Base-by-base conservation (phyloP, 2,888 invertebrate genomes). In the Pachycephus smyrnensis region DNA sequence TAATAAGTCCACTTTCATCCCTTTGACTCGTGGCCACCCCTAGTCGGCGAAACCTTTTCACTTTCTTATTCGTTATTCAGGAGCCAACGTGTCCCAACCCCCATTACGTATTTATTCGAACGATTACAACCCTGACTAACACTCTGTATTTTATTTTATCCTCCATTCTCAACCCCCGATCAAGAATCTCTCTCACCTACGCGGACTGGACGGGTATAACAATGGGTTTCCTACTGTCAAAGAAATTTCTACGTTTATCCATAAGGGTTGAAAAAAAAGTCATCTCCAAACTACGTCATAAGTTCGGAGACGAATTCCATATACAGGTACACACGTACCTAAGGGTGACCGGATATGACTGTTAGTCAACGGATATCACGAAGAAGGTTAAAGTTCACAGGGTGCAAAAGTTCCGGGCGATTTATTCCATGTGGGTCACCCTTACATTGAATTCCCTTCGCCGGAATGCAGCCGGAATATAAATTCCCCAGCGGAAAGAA, bases 401-500 rank as follows among this genome's bases (percentile, higher is more conserved):
- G 31, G 71, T 33, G 71, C 71, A 15, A 33, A n/a, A 12, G 32
- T 71, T 71, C 31, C 71, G 32, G 31, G 23, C 71, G 71, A 71
- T 71, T 71, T 71, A 71, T 71, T 32, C 33, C 71, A 11, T 12
- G 31, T 9, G 71, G 71, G 32, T 71, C 71, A 71, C 71, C 71
- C 2, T 71, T 71, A 71, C 31, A 15, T 31, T 71, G 71, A 71
- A 71, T 71, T 33, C 71, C 6, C 71, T 31, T 33, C 6, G 71
- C 71, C 36, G 74, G 74, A 74, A 74, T 74, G 30, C 33, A 74
- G 74, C 12, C 74, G 15, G 74, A 74, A 74, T 74, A 74, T 35
- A 74, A 74, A 74, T 74, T 33, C 74, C 36, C 30, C 15, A 9
- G 33, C 11, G 23, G 74, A 33, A 33, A 15, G 71, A 31, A 71